These are phyloP conservation scores for Sarcophaga bullata DNA, from an alignment of 1,140 invertebrate species.

Conservation along the genomic window DNA sequence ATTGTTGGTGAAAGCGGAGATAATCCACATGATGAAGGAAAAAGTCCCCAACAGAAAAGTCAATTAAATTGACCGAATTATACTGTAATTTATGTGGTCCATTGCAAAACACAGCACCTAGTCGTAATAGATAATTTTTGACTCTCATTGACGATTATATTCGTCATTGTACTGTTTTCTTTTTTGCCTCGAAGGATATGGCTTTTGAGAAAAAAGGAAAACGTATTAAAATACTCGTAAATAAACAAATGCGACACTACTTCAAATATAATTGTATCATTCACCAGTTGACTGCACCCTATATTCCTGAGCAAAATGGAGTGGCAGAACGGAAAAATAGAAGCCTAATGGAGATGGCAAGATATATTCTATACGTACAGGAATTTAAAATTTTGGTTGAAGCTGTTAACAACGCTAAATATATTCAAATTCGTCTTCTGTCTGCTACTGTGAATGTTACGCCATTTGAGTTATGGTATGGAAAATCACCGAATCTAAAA, in stretches of 20 bases:
- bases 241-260: slow-evolving; percentile 42
- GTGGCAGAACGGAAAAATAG: slow-evolving; percentile 51
- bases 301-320: slow-evolving; percentile 63
- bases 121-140: slow-evolving; percentile 51
- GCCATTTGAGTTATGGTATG: slow-evolving; percentile 59
- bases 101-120: slow-evolving; percentile 38
- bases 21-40: no score
- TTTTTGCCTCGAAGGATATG: slow-evolving; percentile 54
- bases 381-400: slow-evolving; percentile 54
- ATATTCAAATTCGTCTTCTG: slow-evolving; percentile 44
- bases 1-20: no score
- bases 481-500: slow-evolving; percentile 53
- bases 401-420: slow-evolving; percentile 52
- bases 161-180: slow-evolving; percentile 51
- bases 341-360: slow-evolving; percentile 20
- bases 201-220: slow-evolving; percentile 48
- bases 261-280: slow-evolving; percentile 44
- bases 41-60: no score
- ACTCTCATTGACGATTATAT: slow-evolving; percentile 54
- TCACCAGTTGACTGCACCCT: slow-evolving; percentile 51
- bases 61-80: no score
- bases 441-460: slow-evolving; percentile 46
- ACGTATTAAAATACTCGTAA: slow-evolving; percentile 48
- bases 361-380: slow-evolving; percentile 17
- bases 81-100: slow-evolving; percentile 51